Base-by-base conservation (phyloP, 2,888 invertebrate genomes). In the Digitonthophagus gazella region DNA sequence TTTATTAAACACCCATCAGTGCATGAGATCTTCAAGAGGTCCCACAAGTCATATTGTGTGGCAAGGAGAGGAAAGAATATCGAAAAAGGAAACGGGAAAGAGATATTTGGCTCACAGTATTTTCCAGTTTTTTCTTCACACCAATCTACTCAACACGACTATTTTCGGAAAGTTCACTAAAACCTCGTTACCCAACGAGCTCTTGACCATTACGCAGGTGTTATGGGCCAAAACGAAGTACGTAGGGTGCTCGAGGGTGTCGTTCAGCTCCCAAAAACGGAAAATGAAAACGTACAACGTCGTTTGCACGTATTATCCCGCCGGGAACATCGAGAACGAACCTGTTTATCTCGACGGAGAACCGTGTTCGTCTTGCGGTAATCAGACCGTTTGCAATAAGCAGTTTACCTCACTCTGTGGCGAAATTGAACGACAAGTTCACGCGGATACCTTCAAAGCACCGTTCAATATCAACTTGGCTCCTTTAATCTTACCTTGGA, bases 221-320 rank as follows among this genome's bases (percentile, higher is more conserved):
- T 15, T 72, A 14, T 72, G 72, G 72, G 69, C 65, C 14, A 54
- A 67, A 20, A 66, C 70, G 2, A 65, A 67, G 28, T 72, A 66
- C 54, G 63, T 72, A 3, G 72, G 72, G 54, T 72, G 72, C 28
- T 64, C 72, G 3, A 65, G 69, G 57, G 63, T 69, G 28, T 65
- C 63, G 22, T 70, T 70, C 15, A 58, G 58, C n/a, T 55, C 67
- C 3, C 16, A 15, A 2, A 16, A 20, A n/a, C 64, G 63, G 22
- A 67, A 66, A 65, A 61, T 22, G 11, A 65, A 67, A 28, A 67
- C 67, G 18, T 63, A 57, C 63, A 68, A 72, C 19, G 61, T 72
- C 5, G 70, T 69, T 15, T 72, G 72, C 58, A 63, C 67, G 11
- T 72, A 72, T 66, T 65, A 57, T 11, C 72, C 72, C 3, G 57